Percentiles rank a stretch among this genome's conserved stretches.
Conservation (phyloP, 2,888 invertebrate species). For the Nipponacmea schrenckii region DNA sequence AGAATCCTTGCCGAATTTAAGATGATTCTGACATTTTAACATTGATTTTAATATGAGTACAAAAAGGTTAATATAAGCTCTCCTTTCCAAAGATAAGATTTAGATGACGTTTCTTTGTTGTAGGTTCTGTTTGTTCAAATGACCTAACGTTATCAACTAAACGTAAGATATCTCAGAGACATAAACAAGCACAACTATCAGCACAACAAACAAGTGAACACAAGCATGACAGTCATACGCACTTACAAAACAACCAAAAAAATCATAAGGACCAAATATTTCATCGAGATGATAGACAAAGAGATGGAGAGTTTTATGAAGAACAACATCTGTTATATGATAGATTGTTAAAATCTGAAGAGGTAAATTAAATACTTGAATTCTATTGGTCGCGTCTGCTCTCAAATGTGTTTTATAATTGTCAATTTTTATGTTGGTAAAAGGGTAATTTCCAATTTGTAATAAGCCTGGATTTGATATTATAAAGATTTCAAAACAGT, state of each 20-base stretch:
- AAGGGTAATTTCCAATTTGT: too few relatives aligned
- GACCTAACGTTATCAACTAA: conserved; percentile 60
- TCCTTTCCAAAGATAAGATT: too few relatives aligned
- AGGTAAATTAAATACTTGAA: conserved; percentile 41
- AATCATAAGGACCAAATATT: conserved; percentile 1
- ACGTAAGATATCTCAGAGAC: conserved; percentile 65
- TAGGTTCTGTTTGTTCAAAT: conserved; percentile 35
- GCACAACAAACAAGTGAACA: not conserved
- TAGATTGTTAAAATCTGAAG: conserved; percentile 58
- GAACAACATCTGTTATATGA: conserved; percentile 58
- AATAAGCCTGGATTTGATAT: too few relatives aligned
- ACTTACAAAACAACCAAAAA: conserved; percentile 21
- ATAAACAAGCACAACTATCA: conserved; percentile 30
- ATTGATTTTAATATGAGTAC: too few relatives aligned
- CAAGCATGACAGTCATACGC: conserved; percentile 1
- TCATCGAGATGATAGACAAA: not conserved
- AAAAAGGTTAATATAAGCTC: too few relatives aligned
- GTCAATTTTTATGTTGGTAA: too few relatives aligned
- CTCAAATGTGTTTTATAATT: too few relatives aligned
- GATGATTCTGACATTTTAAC: too few relatives aligned
- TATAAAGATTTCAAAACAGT: too few relatives aligned
- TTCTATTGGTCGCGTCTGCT: not conserved
- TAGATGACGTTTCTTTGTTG: not conserved
- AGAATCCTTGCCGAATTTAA: too few relatives aligned
- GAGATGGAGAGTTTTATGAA: conserved; percentile 56